Conservation (phyloP, 2,113 vertebrate genomes). For the Alectura lathami region DNA sequence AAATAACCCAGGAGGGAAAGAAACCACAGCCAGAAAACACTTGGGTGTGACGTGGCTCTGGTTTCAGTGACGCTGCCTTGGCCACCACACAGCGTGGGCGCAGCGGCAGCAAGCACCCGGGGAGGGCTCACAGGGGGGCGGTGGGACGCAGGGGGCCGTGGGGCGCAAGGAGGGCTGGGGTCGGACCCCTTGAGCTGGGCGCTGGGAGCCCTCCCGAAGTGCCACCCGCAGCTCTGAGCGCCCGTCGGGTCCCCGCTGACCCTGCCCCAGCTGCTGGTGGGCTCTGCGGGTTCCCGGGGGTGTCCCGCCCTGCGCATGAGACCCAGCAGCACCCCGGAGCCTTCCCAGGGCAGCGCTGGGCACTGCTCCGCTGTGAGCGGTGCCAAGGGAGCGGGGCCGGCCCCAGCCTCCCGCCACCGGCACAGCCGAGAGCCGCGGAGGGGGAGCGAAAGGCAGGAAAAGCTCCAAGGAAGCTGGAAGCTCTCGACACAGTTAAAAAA, state of each 20-base stretch:
- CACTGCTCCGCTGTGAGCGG: background rate
- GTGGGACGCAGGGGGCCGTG: background rate
- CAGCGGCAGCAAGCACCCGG: background rate
- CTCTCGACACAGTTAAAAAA: slow-evolving; percentile 55
- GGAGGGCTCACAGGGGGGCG: background rate
- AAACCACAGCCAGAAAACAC: fast-evolving
- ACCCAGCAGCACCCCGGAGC: fast-evolving
- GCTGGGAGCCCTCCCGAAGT: background rate
- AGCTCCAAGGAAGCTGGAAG: slow-evolving; percentile 44
- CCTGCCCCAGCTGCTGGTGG: fast-evolving
- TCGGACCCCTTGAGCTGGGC: fast-evolving
- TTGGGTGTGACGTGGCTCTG: fast-evolving
- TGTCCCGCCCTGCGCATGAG: fast-evolving
- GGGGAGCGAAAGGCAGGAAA: background rate
- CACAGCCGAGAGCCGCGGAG: fast-evolving
- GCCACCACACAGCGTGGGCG: background rate
- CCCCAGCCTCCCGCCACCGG: background rate
- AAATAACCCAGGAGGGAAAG: background rate
- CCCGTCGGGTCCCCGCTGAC: fast-evolving
- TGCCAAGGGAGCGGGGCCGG: too few species aligned
- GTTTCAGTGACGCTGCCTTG: fast-evolving
- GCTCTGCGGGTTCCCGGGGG: fast-evolving
- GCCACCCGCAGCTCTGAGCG: fast-evolving
- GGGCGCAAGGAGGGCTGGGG: fast-evolving
- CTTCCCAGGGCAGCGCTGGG: fast-evolving